A percentile compares a stretch with the other conserved stretches of the same genome.
Conservation (phyloP, 2,888 invertebrate genomes). For the Macrophya alboannulata region DNA sequence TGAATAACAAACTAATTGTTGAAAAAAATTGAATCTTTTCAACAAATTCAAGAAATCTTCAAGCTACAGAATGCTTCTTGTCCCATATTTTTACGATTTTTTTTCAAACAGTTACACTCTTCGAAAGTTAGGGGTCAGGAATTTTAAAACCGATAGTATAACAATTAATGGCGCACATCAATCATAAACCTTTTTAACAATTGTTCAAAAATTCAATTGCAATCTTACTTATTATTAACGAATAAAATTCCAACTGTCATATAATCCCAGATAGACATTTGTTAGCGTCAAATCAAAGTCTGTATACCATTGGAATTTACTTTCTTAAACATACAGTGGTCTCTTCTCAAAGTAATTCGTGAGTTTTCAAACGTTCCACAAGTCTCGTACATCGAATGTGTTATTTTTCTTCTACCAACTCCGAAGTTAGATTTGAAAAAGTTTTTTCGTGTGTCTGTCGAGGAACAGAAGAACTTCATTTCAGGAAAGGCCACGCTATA, state of each 20-base stretch:
- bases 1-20: too few relatives aligned
- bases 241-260: too few relatives aligned
- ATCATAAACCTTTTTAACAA: neutral
- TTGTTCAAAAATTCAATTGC: neutral
- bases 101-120: too few relatives aligned
- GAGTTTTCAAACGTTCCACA: neutral
- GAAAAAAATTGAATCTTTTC: too few relatives aligned
- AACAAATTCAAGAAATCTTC: too few relatives aligned
- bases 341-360: neutral
- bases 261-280: neutral
- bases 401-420: neutral
- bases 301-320: neutral
- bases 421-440: neutral
- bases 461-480: too few relatives aligned
- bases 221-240: neutral
- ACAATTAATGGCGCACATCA: neutral
- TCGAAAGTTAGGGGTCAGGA: too few relatives aligned
- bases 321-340: neutral
- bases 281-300: neutral
- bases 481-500: too few relatives aligned
- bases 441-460: neutral
- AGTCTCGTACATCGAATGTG: too few relatives aligned
- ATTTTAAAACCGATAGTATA: too few relatives aligned
- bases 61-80: too few relatives aligned
- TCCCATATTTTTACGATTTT: too few relatives aligned